A percentile compares a stretch with the other conserved stretches of the same genome.
Conservation (phyloP, 92 coral and sea anemone genomes). For the Pocillopora grandis region DNA sequence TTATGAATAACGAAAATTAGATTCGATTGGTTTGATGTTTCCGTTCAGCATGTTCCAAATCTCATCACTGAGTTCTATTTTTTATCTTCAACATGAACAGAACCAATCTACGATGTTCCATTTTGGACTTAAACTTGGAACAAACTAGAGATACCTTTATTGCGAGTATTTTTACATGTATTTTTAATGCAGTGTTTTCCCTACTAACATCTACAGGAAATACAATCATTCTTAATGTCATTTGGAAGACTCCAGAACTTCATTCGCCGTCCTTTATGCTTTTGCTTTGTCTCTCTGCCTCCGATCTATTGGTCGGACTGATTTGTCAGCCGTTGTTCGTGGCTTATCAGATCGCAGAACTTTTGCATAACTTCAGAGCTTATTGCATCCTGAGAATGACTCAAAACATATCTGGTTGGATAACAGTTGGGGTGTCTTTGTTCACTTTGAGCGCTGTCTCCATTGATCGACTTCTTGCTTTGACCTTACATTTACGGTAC, state of each 20-base stretch:
- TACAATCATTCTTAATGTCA: constrained; percentile 17
- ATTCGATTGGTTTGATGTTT: too few relatives aligned
- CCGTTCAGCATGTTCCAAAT: neutral
- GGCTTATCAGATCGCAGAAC: constrained; percentile 38
- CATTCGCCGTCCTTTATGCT: constrained; percentile 46
- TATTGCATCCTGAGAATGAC: constrained; percentile 36
- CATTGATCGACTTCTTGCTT: constrained; percentile 45
- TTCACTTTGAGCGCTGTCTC: constrained; percentile 35
- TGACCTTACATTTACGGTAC: constrained; percentile 45
- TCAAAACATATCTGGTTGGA: constrained; percentile 37
- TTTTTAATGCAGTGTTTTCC: constrained; percentile 36
- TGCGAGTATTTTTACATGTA: neutral
- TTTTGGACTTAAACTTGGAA: constrained; percentile 10
- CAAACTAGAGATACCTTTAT: neutral
- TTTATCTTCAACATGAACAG: constrained; percentile 8
- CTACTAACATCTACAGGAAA: constrained; percentile 20
- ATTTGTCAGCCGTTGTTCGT: constrained; percentile 52
- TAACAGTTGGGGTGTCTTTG: constrained; percentile 46
- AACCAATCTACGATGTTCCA: neutral
- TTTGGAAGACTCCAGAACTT: constrained; percentile 1
- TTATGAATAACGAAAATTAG: too few relatives aligned
- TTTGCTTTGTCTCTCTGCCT: constrained; percentile 29
- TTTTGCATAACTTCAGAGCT: neutral
- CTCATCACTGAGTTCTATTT: neutral
- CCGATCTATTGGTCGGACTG: constrained; percentile 44